Conservation (phyloP, 92 coral and sea anemone genomes). For the Zoanthus sociatus region DNA sequence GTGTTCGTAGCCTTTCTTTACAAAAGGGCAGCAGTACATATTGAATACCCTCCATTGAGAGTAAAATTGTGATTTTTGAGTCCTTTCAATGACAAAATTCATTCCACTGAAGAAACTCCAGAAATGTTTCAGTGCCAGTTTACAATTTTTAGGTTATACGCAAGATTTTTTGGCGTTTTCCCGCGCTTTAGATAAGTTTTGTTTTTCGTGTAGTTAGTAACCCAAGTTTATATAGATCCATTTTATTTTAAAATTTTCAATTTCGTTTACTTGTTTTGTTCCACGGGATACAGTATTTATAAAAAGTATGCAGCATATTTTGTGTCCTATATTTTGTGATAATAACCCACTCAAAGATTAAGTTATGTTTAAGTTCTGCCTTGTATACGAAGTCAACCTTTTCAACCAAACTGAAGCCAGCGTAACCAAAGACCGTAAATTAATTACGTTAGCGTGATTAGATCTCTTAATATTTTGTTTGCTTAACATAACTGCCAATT, state of each 20-base stretch:
- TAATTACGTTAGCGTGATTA: background rate
- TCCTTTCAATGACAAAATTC: background rate
- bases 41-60: background rate
- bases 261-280: background rate
- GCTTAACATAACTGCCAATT: conserved; percentile 5
- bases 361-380: no score
- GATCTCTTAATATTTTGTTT: background rate
- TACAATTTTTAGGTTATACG: background rate
- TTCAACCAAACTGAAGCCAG: no score
- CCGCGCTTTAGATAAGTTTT: background rate
- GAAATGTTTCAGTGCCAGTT: background rate
- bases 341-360: no score
- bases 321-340: no score
- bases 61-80: conserved; percentile 12
- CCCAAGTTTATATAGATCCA: conserved; percentile 38
- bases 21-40: background rate
- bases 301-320: background rate
- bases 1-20: background rate
- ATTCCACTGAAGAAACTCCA: background rate
- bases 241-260: background rate
- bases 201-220: background rate
- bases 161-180: background rate
- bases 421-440: background rate
- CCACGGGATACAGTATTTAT: background rate
- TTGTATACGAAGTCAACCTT: no score